phyloP scores from a whole-genome alignment of 1,140 invertebrate species.

The Drosophila navojoa region DNA sequence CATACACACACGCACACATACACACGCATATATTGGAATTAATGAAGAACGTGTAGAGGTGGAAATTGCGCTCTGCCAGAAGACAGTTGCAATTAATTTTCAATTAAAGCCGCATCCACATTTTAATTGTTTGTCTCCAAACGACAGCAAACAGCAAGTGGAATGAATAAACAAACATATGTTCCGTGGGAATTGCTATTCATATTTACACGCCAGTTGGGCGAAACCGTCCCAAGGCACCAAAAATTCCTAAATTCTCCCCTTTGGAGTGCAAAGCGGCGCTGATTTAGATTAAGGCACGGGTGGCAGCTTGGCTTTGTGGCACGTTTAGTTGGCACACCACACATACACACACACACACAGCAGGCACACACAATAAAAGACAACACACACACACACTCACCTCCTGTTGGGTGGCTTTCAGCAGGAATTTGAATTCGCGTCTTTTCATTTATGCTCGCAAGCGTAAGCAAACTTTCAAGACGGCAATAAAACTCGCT shows the following conservation, averaged over 20 bases:
- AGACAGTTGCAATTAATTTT: constrained; percentile 72
- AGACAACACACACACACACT: constrained; percentile 1
- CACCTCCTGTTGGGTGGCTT: not conserved
- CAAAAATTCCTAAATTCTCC: not conserved
- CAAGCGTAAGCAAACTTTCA: constrained; percentile 72
- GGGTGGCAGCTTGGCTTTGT: constrained; percentile 38
- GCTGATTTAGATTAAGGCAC: constrained; percentile 60
- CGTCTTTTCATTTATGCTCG: constrained; percentile 74
- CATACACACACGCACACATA: no score
- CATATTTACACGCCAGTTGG: constrained; percentile 51
- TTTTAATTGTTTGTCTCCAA: constrained; percentile 75
- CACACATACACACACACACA: not conserved
- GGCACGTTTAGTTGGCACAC: constrained; percentile 38
- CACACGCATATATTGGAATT: no score
- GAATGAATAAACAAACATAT: constrained; percentile 75
- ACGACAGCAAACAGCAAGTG: constrained; percentile 18
- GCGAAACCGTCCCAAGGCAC: not conserved
- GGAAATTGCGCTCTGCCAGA: not conserved
- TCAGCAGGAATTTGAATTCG: constrained; percentile 74
- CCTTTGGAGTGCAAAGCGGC: constrained; percentile 17
- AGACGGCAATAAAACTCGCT: constrained; percentile 70
- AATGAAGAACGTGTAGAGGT: not conserved
- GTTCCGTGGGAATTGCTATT: constrained; percentile 37
- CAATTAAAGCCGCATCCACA: constrained; percentile 72
- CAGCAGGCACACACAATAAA: constrained; percentile 29